Percentiles rank a stretch among this genome's conserved stretches.
These are phyloP conservation scores for Channallabes apus DNA, from an alignment of 2,797 vertebrate species.

Conservation along the genomic window DNA sequence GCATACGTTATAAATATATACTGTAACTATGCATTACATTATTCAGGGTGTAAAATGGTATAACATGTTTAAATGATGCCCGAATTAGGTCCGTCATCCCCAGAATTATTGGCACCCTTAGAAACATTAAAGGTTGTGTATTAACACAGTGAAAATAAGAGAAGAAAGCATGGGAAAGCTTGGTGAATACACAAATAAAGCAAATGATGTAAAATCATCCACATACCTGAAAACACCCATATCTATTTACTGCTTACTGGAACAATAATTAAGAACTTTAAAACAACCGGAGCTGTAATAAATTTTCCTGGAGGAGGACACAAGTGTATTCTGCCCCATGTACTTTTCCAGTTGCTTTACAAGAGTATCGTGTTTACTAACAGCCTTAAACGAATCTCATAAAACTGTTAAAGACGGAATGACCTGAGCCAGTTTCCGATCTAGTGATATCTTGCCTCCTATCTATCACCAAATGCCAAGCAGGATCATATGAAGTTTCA, in stretches of 20 bases:
- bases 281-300: background rate
- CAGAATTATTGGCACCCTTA: background rate
- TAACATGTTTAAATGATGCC: background rate
- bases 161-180: background rate
- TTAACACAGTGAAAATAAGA: background rate
- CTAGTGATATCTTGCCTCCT: background rate
- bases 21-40: background rate
- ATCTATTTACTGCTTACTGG: background rate
- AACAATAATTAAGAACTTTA: background rate
- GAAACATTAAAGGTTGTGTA: background rate
- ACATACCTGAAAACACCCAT: background rate
- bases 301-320: background rate
- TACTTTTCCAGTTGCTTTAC: background rate
- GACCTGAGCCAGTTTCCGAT: constrained; percentile 4
- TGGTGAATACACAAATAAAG: background rate
- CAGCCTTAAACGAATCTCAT: constrained; percentile 1
- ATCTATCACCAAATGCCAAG: background rate
- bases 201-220: constrained; percentile 1
- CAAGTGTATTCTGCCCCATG: background rate
- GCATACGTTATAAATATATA: background rate
- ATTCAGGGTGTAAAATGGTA: background rate
- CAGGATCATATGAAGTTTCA: background rate
- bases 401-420: background rate
- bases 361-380: constrained; percentile 18
- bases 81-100: background rate